Base-by-base conservation (phyloP, 1,140 invertebrate genomes). In the Calephelis virginiensis region DNA sequence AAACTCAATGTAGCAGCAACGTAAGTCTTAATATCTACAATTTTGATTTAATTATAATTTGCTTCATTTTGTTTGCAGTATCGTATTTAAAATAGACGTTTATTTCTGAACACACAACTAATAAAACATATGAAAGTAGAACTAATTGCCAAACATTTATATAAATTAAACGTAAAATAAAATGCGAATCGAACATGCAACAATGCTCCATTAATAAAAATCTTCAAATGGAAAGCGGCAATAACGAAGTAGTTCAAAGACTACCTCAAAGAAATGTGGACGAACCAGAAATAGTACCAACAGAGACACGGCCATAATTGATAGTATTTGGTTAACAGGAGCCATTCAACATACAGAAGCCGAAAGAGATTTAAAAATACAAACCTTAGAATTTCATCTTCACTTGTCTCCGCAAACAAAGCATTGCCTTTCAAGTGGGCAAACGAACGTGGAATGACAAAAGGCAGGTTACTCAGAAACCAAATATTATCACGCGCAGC, bases 401-500 rank as follows among this genome's bases (percentile, higher is more conserved):
- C 75, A 78, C 77, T 83, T 81, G 82, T 83, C 76, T 82, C 72
- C 62, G 76, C 86, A 89, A 86, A 84, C 83, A 85, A 81, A 77
- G 73, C 66, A 65, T 72, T 73, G 73, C 61, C 69, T 71, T 74
- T 87, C 82, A 77, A 89, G 86, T 86, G 83, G 83, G 72, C 77
- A 72, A 74, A 77, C 82, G 75, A 76, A 81, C 77, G 78, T 74
- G 75, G 53, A 59, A 77, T 75, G 76, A 85, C 80, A 89, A 87
- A 81, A 71, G 75, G 63, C 76, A 81, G 81, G 81, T 78, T 80
- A 80, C 75, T 75, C 76, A 70, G 75, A 85, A 85, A 86, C 77
- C 79, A 88, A 89, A 89, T 89, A 89, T 89, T 88, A 86, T 87
- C 86, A 87, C 85, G 85, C 78, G 75, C 83, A 82, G 78, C 79